Base-by-base conservation (phyloP, 2,888 invertebrate genomes). In the Tryphoninae sp. region DNA sequence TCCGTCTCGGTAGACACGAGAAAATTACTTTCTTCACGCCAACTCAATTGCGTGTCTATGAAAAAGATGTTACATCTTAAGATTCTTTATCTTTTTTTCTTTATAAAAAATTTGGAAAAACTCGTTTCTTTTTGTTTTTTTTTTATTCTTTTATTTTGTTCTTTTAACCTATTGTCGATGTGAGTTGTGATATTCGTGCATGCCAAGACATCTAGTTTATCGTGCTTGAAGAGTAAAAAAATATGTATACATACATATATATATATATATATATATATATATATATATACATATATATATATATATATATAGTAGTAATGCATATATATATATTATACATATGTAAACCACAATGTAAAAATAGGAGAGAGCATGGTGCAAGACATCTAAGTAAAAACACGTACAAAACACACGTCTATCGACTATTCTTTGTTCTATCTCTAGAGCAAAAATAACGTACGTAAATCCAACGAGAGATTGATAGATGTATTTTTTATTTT, bases 141-240 rank as follows among this genome's bases (percentile, higher is more conserved):
- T 11, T 49, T 53, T 4, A 11, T 6, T 9, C 13, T 45, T n/a
- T 16, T 16, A 13, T 64, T 58, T 72, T 62, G 59, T 42, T 68
- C 51, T 67, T 75, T 61, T 72, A 33, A 80, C 85, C 82, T 64
- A 80, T 85, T 84, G 78, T 81, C 80, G 81, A 86, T 88, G 87
- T 89, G 86, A 88, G 84, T 88, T 87, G 88, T 89, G 88, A 90
- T 74, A 74, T 80, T 89, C 86, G 89, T 89, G 90, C 91, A 91
- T 91, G 91, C 91, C 89, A 91, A 90, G 89, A 91, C 91, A 91
- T 90, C 90, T 91, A 91, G 61, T 85, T 83, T 85, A 83, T 82
- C 85, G 85, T 85, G 85, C 85, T 84, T 64, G 67, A 78, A 78
- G 83, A 81, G 81, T 84, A 83, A 80, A 51, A 78, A 73, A 83